phyloP scores from a whole-genome alignment of 2,888 invertebrate genomes.

The Drosophila tanythrix region DNA sequence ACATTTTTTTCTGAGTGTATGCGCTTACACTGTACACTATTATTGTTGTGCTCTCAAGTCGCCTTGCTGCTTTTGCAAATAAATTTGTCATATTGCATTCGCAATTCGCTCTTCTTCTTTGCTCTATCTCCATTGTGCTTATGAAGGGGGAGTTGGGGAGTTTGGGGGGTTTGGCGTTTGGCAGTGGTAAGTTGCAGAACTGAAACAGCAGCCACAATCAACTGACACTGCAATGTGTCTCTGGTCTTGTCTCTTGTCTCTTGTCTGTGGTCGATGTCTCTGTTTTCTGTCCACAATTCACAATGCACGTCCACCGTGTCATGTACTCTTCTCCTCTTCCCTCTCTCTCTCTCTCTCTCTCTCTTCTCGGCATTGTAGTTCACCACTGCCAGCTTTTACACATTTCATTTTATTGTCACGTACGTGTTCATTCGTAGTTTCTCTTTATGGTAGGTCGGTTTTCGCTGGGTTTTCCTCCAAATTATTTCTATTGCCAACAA shows the following conservation, averaged over 20 bases:
- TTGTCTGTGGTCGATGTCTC: slow-evolving; percentile 16
- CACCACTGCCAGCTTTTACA: slow-evolving; percentile 62
- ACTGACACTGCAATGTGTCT: slow-evolving; percentile 55
- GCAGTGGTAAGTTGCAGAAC: slow-evolving; percentile 1
- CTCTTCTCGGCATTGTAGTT: slow-evolving; percentile 19
- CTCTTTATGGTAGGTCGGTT: slow-evolving; percentile 70
- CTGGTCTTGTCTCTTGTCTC: slow-evolving; percentile 13
- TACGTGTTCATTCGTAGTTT: slow-evolving; percentile 65
- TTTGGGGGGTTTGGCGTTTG: slow-evolving; percentile 1
- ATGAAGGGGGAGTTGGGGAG: background rate
- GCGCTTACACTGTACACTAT: background rate
- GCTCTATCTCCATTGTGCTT: background rate
- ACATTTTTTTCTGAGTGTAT: background rate
- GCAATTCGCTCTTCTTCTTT: slow-evolving; percentile 49
- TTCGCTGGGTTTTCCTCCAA: slow-evolving; percentile 49
- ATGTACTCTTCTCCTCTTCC: background rate
- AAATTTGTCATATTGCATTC: slow-evolving; percentile 80
- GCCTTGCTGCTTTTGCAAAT: slow-evolving; percentile 72
- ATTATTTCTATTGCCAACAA: slow-evolving; percentile 61
- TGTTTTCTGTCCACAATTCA: slow-evolving; percentile 11
- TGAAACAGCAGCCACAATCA: slow-evolving; percentile 48
- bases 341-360: background rate
- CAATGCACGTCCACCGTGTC: slow-evolving; percentile 29
- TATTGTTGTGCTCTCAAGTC: slow-evolving; percentile 62
- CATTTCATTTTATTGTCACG: slow-evolving; percentile 82